Percentiles rank a stretch among this genome's conserved stretches.
Conservation (phyloP, 1,140 invertebrate genomes). For the Drosophila eugracilis region DNA sequence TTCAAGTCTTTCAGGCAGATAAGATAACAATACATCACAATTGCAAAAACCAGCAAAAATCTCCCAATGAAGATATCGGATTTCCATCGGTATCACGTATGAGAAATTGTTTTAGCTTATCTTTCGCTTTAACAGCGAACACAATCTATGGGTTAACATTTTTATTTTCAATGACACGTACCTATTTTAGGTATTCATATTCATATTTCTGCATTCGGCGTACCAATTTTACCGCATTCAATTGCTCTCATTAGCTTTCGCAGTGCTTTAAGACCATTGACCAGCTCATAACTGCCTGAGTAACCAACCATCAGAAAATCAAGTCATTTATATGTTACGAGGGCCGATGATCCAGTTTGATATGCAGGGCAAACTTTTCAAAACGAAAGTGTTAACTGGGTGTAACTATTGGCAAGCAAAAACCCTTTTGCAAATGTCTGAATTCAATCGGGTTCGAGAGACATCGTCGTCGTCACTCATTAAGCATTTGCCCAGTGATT, state of each 20-base stretch:
- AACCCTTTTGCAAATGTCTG: constrained; percentile 4
- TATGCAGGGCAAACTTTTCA: constrained; percentile 17
- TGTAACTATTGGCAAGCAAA: background rate
- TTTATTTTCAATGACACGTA: background rate
- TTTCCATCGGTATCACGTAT: background rate
- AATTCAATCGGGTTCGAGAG: constrained; percentile 14
- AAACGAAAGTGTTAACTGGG: constrained; percentile 5
- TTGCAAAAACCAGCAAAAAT: background rate
- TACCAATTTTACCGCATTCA: background rate
- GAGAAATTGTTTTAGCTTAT: background rate
- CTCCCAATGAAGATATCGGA: background rate
- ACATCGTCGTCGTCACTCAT: constrained; percentile 55
- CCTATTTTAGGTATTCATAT: background rate
- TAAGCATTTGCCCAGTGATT: constrained; percentile 69
- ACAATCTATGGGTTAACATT: background rate
- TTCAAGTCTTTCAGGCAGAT: background rate
- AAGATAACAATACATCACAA: background rate
- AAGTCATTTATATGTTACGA: constrained; percentile 13
- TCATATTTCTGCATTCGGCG: background rate
- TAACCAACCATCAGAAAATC: constrained; percentile 12
- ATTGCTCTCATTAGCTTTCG: constrained; percentile 5
- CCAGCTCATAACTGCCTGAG: constrained; percentile 28
- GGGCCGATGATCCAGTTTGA: constrained; percentile 41
- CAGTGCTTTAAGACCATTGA: constrained; percentile 25
- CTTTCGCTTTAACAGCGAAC: background rate